These are phyloP conservation scores for Cynoglossus semilaevis DNA, from an alignment of 2,113 vertebrate genomes.

Conservation along the genomic window DNA sequence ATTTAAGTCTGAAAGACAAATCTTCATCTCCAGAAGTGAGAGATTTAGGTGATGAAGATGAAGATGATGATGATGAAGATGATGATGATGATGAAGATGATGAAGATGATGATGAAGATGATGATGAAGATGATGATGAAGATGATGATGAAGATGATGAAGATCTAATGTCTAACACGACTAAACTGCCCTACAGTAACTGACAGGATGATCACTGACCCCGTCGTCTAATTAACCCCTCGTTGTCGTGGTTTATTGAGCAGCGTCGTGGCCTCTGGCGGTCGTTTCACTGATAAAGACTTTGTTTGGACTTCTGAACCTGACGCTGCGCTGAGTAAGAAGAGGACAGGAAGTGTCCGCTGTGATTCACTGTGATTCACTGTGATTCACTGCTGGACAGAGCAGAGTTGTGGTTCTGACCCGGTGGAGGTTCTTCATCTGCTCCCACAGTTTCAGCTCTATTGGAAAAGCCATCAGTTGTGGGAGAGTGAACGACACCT, in stretches of 20 bases:
- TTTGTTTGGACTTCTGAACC: slow-evolving; percentile 3
- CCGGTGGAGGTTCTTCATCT: slow-evolving; percentile 6
- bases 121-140: too few species aligned
- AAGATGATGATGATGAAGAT: too few species aligned
- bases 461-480: slow-evolving; percentile 45
- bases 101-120: too few species aligned
- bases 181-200: neutral
- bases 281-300: slow-evolving; percentile 1
- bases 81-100: too few species aligned
- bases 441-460: slow-evolving; percentile 12
- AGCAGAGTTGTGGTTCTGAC: neutral
- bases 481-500: slow-evolving; percentile 45
- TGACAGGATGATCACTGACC: neutral
- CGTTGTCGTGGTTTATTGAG: neutral
- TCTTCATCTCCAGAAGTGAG: neutral
- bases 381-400: too few species aligned
- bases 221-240: neutral
- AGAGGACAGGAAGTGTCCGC: too few species aligned
- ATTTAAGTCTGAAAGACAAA: neutral
- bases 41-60: too few species aligned
- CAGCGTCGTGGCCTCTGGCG: slow-evolving; percentile 1
- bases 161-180: neutral
- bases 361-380: too few species aligned
- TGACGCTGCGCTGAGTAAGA: neutral
- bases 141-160: too few species aligned